Base-by-base conservation (phyloP, 2,797 vertebrate genomes). In the Salarias fasciatus region DNA sequence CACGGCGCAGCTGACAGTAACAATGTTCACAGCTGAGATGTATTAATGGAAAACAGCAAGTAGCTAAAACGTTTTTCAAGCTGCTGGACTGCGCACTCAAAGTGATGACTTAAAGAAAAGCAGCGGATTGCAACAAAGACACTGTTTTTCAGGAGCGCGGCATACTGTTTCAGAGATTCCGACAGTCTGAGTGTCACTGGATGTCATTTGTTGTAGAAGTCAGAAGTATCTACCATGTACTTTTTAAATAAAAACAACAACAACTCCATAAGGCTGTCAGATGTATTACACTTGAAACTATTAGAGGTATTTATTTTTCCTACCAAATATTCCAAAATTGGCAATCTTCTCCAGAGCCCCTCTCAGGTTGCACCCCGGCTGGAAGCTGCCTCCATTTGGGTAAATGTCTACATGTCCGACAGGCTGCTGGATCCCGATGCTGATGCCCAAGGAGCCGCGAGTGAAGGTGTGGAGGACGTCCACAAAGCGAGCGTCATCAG, bases 401-500 rank as follows among this genome's bases (percentile, higher is more conserved):
- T 94, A 94, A 50, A 93, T 92, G 76, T 94, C 93, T 3, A 94
- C 87, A 0, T 94, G 93, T 7, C 93, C 93, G 2, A 94, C 83
- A 0, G 93, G 93, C 75, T 94, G 92, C 82, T 93, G 80, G 53
- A 93, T 94, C 18, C 93, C 93, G 0, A 94, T 94, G 85, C 93
- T 94, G 53, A 93, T 79, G 5, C 93, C 93, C 68, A 93, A 78
- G 0, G 90, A 89, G 37, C 89, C 88, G 1, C 83, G 77, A 0
- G 89, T 92, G 83, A 92, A 93, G 15, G 93, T 94, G 86, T 94
- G 93, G 13, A 94, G 90, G 43, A 92, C 92, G 4, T 94, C 93
- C 38, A 94, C 93, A 13, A 94, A 94, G 65, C 86, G 73, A 56
- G 93, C 93, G 1, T 94, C 93, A 8, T 94, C 93, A 0, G 92